Percentiles rank a stretch among this genome's conserved stretches.
phyloP scores from a whole-genome alignment of 2,113 vertebrate species.

The Crocuta crocuta region DNA sequence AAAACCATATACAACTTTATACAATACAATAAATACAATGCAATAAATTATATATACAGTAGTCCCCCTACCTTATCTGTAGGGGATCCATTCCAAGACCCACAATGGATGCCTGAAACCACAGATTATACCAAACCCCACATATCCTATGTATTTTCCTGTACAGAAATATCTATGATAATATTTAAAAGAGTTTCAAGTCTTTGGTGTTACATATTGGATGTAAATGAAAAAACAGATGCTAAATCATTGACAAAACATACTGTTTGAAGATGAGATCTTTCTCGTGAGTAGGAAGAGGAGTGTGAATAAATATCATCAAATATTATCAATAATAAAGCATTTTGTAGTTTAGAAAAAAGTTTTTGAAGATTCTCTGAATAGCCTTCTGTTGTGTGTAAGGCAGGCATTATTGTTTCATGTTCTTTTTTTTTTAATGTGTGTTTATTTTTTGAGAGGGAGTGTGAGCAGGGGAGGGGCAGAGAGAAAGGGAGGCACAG shows the following conservation, averaged over 20 bases:
- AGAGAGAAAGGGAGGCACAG: no score
- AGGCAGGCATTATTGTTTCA: neutral
- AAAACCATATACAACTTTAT: neutral
- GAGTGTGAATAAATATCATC: neutral
- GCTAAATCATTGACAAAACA: neutral
- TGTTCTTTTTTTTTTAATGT: neutral
- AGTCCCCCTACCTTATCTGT: neutral
- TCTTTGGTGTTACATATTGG: neutral
- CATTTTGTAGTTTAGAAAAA: neutral
- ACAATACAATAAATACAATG: neutral
- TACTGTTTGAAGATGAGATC: neutral
- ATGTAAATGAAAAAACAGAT: neutral
- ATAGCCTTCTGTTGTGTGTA: neutral
- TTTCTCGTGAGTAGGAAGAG: neutral
- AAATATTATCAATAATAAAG: slow-evolving; percentile 16
- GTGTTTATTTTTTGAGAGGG: no score
- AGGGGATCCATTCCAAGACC: neutral
- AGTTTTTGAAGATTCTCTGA: neutral
- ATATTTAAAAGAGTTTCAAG: neutral
- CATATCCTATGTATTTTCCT: neutral
- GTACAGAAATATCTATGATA: neutral
- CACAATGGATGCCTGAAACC: neutral
- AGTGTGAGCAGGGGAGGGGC: no score
- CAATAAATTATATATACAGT: neutral
- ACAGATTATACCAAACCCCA: neutral